Evolutionary conservation across 2,888 invertebrate genomes (phyloP).

Genomic region (Cataglyphis albicans): DNA sequence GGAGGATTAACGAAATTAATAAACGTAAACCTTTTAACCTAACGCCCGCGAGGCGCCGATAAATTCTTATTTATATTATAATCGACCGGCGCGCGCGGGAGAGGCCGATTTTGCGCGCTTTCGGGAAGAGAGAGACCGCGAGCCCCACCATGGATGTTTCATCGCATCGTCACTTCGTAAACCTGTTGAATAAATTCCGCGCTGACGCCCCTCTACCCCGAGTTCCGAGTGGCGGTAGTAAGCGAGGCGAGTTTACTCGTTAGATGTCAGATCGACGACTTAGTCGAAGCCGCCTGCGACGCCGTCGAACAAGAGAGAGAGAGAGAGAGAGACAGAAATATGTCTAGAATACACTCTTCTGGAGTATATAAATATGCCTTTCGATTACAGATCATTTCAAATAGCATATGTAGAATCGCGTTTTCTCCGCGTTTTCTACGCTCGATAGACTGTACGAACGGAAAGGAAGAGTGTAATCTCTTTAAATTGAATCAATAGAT

Average conservation of each 20-base stretch:
- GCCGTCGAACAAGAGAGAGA: slow-evolving; percentile 12
- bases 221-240: slow-evolving; percentile 39
- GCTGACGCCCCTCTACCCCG: slow-evolving; percentile 61
- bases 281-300: slow-evolving; percentile 44
- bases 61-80: slow-evolving; percentile 85
- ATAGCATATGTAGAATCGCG: background rate
- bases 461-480: background rate
- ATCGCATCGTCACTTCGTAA: slow-evolving; percentile 85
- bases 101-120: slow-evolving; percentile 51
- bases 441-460: background rate
- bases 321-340: background rate
- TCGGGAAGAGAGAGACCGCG: slow-evolving; percentile 69
- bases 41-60: slow-evolving; percentile 81
- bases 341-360: background rate
- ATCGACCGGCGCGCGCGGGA: slow-evolving; percentile 74
- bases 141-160: slow-evolving; percentile 81
- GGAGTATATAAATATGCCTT: slow-evolving; percentile 18
- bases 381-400: slow-evolving; percentile 20
- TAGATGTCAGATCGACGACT: slow-evolving; percentile 54
- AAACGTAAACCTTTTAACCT: slow-evolving; percentile 84
- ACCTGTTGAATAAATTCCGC: slow-evolving; percentile 81
- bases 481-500: background rate
- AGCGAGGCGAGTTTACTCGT: slow-evolving; percentile 61
- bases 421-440: background rate
- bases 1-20: slow-evolving; percentile 83